phyloP scores from a whole-genome alignment of 1,140 invertebrate genomes.

The Himalopsyche phryganea region DNA sequence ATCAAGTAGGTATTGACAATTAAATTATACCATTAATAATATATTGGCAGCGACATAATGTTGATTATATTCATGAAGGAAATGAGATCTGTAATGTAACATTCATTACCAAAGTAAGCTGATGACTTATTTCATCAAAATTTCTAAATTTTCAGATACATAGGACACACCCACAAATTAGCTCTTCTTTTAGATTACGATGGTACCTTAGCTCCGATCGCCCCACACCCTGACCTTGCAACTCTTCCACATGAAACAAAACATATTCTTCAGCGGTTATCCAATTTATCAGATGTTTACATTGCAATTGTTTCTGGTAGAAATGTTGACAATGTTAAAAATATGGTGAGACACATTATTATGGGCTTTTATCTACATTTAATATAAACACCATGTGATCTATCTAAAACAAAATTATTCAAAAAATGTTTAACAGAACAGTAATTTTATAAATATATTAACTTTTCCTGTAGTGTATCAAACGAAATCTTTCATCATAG shows the following conservation, averaged over 20 bases:
- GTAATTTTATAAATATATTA: too few species aligned
- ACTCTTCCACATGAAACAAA: conserved; percentile 80
- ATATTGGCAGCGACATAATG: too few species aligned
- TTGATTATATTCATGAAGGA: background rate
- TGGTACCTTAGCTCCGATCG: conserved; percentile 83
- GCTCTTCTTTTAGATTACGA: conserved; percentile 86
- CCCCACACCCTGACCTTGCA: conserved; percentile 84
- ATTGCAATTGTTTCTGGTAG: conserved; percentile 85
- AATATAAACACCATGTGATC: too few species aligned
- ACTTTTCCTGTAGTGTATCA: too few species aligned
- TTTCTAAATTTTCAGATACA: conserved; percentile 60
- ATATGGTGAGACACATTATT: conserved; percentile 61
- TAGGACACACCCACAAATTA: conserved; percentile 79
- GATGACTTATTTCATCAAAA: too few species aligned
- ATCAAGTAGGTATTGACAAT: too few species aligned
- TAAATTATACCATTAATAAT: too few species aligned
- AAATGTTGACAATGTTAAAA: conserved; percentile 82
- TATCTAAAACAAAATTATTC: too few species aligned
- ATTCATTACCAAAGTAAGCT: background rate
- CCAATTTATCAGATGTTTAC: conserved; percentile 84
- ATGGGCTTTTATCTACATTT: too few species aligned
- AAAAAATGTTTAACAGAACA: too few species aligned
- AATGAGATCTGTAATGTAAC: too few species aligned
- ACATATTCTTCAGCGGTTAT: conserved; percentile 74
- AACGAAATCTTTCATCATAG: too few species aligned